Base-by-base conservation (phyloP, 2,888 invertebrate species). In the Thera obeliscata region DNA sequence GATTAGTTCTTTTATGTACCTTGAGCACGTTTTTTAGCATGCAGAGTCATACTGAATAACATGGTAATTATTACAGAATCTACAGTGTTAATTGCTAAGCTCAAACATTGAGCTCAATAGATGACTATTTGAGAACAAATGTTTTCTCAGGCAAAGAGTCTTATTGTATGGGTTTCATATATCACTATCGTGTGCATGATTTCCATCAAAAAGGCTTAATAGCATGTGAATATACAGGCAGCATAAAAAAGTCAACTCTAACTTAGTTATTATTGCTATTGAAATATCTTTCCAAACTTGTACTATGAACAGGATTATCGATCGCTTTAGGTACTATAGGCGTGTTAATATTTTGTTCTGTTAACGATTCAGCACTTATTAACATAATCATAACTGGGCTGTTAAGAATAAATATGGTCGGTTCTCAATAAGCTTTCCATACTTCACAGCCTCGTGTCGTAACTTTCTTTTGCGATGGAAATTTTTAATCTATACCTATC, bases 401-500 rank as follows among this genome's bases (percentile, higher is more conserved):
- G 49, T 56, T 61, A 56, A 36, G 56, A 36, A 58, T 49, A 41
- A 57, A 55, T 58, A 12, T 41, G 36, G 43, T 22, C 49, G 50
- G 61, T 63, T 57, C 33, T 11, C 61, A 54, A 50, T 66, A 67
- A 72, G 72, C 72, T 72, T 71, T 59, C 56, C 64, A 66, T 65
- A 66, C 54, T 64, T 71, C 58, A 66, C 59, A 74, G 63, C 60
- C 71, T 70, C 76, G 71, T 87, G 81, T 83, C 75, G 81, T 73
- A 85, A 86, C 72, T 77, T 79, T 79, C 74, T 74, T 69, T 77
- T 69, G 71, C 72, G 69, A 78, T 83, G 91, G 90, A 92, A 92
- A 84, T 72, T 90, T 91, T 90, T 86, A 82, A 87, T 87, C 84
- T 72, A 76, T 76, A 76, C 79, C 83, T 89, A 89, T 90, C 88